These are phyloP conservation scores for Acanthopagrus latus DNA, from an alignment of 2,797 vertebrate species.

Conservation along the genomic window DNA sequence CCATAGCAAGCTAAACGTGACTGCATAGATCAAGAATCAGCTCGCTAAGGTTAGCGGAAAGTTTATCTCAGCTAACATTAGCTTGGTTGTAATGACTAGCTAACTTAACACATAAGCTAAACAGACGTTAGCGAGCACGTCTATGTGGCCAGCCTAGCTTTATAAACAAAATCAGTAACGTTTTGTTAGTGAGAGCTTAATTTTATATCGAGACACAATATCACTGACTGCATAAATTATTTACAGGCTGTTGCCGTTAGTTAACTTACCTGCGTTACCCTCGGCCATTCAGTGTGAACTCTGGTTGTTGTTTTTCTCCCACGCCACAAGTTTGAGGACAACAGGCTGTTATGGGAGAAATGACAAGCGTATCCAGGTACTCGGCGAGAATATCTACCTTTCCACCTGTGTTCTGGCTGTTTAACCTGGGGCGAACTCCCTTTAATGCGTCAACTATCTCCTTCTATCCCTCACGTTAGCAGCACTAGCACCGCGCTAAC, in stretches of 20 bases:
- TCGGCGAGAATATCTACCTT: background rate
- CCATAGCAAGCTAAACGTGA: background rate
- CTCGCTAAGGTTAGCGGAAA: constrained; percentile 24
- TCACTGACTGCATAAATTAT: background rate
- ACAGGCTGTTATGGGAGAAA: constrained; percentile 8
- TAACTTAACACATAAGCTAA: background rate
- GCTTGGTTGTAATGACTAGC: background rate
- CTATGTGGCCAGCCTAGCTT: too few relatives aligned
- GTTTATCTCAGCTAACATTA: constrained; percentile 43
- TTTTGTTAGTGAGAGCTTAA: background rate
- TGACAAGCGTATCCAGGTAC: constrained; percentile 20
- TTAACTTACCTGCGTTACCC: constrained; percentile 74
- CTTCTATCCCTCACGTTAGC: background rate
- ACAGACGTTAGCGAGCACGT: too few relatives aligned
- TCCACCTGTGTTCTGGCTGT: background rate
- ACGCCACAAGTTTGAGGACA: constrained; percentile 33
- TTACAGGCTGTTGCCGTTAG: constrained; percentile 10
- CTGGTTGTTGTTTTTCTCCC: constrained; percentile 25
- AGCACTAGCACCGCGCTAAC: constrained; percentile 49
- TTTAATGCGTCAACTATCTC: background rate
- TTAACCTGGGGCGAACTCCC: background rate
- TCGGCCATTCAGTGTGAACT: constrained; percentile 82
- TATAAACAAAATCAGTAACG: rapidly evolving
- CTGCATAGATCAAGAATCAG: background rate
- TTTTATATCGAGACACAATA: background rate